phyloP scores from a whole-genome alignment of 2,888 invertebrate species.

The Cheilosia vernalis region DNA sequence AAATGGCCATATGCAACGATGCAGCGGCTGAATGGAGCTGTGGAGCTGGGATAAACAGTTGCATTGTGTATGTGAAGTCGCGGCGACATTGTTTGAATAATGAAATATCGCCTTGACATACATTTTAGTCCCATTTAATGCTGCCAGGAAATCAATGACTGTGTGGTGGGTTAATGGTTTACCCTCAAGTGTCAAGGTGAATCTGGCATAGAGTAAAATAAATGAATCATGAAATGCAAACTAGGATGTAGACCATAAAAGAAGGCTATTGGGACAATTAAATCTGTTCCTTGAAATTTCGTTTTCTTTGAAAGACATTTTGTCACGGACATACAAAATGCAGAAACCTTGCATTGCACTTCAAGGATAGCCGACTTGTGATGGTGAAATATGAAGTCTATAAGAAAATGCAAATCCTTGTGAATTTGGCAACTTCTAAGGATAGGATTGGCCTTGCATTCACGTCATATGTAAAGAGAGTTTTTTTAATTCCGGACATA shows the following conservation, averaged over 20 bases:
- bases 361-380: neutral
- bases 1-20: slow-evolving; percentile 51
- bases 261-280: slow-evolving; percentile 14
- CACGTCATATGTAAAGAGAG: too few relatives aligned
- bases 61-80: slow-evolving; percentile 17
- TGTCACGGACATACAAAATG: slow-evolving; percentile 11
- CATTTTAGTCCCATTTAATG: slow-evolving; percentile 31
- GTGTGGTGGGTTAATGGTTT: slow-evolving; percentile 23
- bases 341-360: neutral
- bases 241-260: slow-evolving; percentile 28
- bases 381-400: neutral
- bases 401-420: too few relatives aligned
- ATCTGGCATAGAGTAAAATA: neutral
- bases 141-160: slow-evolving; percentile 20
- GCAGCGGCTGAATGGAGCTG: neutral
- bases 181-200: slow-evolving; percentile 30
- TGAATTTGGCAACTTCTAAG: too few relatives aligned
- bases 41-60: slow-evolving; percentile 27
- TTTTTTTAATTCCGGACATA: too few relatives aligned
- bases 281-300: slow-evolving; percentile 20
- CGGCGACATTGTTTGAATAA: slow-evolving; percentile 55
- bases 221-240: slow-evolving; percentile 16
- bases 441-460: too few relatives aligned
- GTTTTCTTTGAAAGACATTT: neutral
- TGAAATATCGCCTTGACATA: slow-evolving; percentile 68